These are phyloP conservation scores for Acanthisitta chloris DNA, from an alignment of 2,113 vertebrate genomes.

Conservation along the genomic window DNA sequence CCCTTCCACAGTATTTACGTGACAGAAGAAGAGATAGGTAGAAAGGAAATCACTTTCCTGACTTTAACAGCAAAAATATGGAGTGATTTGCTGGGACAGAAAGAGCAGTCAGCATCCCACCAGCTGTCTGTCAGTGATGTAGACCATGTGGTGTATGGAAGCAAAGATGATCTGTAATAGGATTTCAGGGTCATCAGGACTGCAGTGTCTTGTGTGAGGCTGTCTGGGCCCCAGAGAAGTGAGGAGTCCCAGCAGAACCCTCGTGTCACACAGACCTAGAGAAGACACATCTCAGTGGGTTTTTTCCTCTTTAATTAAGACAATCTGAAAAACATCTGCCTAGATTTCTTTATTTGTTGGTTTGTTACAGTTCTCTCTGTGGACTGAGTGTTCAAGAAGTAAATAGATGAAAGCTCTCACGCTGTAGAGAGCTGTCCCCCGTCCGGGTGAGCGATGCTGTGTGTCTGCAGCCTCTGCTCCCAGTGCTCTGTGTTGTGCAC, in stretches of 20 bases:
- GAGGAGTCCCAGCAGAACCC: background rate
- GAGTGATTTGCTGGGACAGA: background rate
- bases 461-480: background rate
- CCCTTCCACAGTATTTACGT: background rate
- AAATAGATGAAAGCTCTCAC: background rate
- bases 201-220: background rate
- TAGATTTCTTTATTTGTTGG: background rate
- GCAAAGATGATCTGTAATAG: background rate
- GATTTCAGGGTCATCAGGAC: background rate
- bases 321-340: background rate
- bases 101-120: background rate
- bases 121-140: background rate
- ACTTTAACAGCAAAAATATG: background rate
- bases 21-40: background rate
- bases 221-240: background rate
- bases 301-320: background rate
- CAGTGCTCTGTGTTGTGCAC: background rate
- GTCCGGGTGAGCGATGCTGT: no score
- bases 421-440: no score
- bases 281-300: background rate
- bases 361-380: background rate
- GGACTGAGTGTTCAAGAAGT: background rate
- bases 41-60: background rate
- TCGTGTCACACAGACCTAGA: background rate
- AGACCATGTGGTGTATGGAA: background rate